These are phyloP conservation scores for Apogon hyalosoma DNA, from an alignment of 2,797 vertebrate species.

Conservation along the genomic window DNA sequence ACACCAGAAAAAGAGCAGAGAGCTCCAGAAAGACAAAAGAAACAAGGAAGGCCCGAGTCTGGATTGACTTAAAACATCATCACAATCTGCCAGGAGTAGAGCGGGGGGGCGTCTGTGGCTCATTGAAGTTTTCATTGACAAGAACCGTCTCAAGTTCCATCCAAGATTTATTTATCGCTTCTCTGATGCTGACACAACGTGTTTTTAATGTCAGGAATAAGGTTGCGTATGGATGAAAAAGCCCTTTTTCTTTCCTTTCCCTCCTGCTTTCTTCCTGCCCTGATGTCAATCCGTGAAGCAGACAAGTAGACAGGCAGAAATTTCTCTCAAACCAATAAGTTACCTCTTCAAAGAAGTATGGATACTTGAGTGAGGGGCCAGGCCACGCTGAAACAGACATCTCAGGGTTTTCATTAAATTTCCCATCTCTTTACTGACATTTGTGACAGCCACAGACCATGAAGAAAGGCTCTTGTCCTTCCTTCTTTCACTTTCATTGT, in stretches of 20 bases:
- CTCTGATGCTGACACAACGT: constrained; percentile 78
- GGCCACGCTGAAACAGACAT: constrained; percentile 76
- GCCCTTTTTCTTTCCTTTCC: constrained; percentile 45
- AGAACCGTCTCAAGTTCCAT: constrained; percentile 81
- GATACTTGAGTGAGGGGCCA: constrained; percentile 70
- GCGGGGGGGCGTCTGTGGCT: constrained; percentile 72
- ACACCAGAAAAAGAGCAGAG: constrained; percentile 58
- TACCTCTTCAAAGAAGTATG: constrained; percentile 80
- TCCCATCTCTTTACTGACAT: constrained; percentile 72
- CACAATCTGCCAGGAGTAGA: constrained; percentile 73
- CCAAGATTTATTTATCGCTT: constrained; percentile 83
- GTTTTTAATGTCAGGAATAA: constrained; percentile 82
- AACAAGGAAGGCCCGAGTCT: constrained; percentile 73
- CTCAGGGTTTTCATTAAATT: constrained; percentile 77
- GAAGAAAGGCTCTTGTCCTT: constrained; percentile 54
- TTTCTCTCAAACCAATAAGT: constrained; percentile 77
- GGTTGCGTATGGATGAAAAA: constrained; percentile 74
- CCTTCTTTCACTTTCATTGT: constrained; percentile 56
- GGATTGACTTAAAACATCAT: constrained; percentile 86
- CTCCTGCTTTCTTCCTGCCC: constrained; percentile 71
- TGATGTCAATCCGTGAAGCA: constrained; percentile 78
- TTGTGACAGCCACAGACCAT: constrained; percentile 71
- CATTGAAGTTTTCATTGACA: constrained; percentile 84
- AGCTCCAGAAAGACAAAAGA: constrained; percentile 72
- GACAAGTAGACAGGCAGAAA: constrained; percentile 80